These are phyloP conservation scores for Drosophila kambysellisi DNA, from an alignment of 2,888 invertebrate genomes.

Conservation along the genomic window DNA sequence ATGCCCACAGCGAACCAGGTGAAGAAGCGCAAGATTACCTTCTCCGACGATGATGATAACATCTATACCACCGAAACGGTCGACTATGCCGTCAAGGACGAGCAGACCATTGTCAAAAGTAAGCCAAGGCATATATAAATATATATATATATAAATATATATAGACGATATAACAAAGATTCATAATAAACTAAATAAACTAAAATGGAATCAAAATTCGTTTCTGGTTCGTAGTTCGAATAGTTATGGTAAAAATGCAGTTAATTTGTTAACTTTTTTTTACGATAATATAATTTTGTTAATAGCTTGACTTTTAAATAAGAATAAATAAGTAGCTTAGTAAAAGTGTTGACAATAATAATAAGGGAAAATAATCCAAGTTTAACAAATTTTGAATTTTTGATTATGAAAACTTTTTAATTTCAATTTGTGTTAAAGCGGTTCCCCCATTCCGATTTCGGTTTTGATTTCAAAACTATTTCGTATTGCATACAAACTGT, in stretches of 20 bases:
- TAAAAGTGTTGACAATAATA: background rate
- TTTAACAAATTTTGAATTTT: background rate
- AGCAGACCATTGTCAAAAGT: conserved; percentile 84
- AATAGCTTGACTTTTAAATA: too few relatives aligned
- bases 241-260: background rate
- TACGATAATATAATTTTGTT: background rate
- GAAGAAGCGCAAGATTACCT: conserved; percentile 84
- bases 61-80: conserved; percentile 84
- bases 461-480: background rate
- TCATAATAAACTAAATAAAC: too few relatives aligned
- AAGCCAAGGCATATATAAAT: conserved; percentile 21
- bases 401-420: background rate
- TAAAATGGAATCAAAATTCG: background rate
- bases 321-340: background rate
- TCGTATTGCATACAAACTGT: background rate
- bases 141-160: background rate
- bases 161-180: background rate
- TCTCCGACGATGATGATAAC: conserved; percentile 84
- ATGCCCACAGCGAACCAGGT: conserved; percentile 64
- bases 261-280: background rate
- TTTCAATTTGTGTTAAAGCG: background rate
- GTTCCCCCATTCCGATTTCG: background rate
- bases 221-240: background rate
- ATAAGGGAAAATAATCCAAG: background rate
- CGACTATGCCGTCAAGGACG: conserved; percentile 82